These are phyloP conservation scores for Ornithoptera priamus DNA, from an alignment of 2,888 invertebrate species.

Conservation along the genomic window DNA sequence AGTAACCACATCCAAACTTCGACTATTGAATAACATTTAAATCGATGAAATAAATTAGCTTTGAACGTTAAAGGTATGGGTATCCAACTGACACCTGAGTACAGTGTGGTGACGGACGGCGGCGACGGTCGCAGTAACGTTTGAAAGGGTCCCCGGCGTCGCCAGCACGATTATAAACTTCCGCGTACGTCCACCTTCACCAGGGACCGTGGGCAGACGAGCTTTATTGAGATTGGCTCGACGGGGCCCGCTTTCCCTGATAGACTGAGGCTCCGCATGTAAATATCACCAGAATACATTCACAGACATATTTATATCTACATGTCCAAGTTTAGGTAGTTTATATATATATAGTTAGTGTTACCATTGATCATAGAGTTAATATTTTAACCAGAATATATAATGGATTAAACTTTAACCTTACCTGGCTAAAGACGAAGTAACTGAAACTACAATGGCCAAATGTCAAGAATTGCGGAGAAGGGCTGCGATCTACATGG, in stretches of 20 bases:
- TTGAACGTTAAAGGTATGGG: background rate
- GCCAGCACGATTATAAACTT: constrained; percentile 23
- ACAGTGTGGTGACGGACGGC: constrained; percentile 11
- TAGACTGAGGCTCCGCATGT: background rate
- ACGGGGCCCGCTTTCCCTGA: background rate
- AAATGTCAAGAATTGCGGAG: too few relatives aligned
- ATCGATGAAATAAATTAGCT: too few relatives aligned
- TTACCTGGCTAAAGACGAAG: too few relatives aligned
- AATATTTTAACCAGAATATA: too few relatives aligned
- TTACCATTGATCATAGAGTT: too few relatives aligned
- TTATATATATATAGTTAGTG: too few relatives aligned
- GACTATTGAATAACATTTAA: too few relatives aligned
- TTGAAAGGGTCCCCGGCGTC: constrained; percentile 23
- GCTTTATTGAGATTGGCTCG: constrained; percentile 16
- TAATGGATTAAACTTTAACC: too few relatives aligned
- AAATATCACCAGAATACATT: constrained; percentile 8
- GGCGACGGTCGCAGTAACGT: constrained; percentile 9
- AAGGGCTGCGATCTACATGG: too few relatives aligned
- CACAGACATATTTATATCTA: constrained; percentile 9
- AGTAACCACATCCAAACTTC: too few relatives aligned
- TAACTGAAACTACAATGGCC: too few relatives aligned
- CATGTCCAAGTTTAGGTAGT: background rate
- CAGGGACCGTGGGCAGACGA: constrained; percentile 15
- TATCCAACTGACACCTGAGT: constrained; percentile 9
- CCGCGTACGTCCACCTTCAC: constrained; percentile 19